Conservation (phyloP, 2,113 vertebrate species). For the Jaculus jaculus region DNA sequence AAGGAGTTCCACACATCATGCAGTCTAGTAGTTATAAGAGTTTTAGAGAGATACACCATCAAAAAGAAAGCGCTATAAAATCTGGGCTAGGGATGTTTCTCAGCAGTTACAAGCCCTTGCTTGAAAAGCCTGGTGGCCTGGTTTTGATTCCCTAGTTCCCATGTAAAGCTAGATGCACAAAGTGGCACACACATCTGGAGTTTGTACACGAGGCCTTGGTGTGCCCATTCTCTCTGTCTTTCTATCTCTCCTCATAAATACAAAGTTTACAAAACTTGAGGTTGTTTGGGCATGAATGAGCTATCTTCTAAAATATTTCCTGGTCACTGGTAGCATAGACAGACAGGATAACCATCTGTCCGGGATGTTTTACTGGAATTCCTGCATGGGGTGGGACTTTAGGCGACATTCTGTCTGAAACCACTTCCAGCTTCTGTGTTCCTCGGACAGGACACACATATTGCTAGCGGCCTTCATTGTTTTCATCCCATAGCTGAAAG, state of each 20-base stretch:
- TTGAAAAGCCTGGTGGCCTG: no score
- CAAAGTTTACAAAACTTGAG: neutral
- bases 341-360: conserved; percentile 61
- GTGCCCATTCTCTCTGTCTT: no score
- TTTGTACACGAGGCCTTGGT: no score
- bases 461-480: conserved; percentile 66
- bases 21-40: neutral
- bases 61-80: conserved; percentile 12
- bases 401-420: conserved; percentile 67
- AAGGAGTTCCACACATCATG: neutral
- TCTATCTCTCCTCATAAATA: no score
- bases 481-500: conserved; percentile 55
- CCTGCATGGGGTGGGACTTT: conserved; percentile 40
- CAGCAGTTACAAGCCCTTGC: no score
- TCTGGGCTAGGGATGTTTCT: no score
- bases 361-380: conserved; percentile 64
- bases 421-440: conserved; percentile 73
- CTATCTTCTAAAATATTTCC: conserved; percentile 19
- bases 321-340: conserved; percentile 1
- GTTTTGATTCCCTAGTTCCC: no score
- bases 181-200: no score
- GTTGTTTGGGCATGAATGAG: neutral
- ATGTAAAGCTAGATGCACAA: no score
- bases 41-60: neutral
- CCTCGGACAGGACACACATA: conserved; percentile 44